A percentile compares a stretch with the other conserved stretches of the same genome.
Conservation (phyloP, 2,888 invertebrate genomes). For the Reticulitermes lucifugus region DNA sequence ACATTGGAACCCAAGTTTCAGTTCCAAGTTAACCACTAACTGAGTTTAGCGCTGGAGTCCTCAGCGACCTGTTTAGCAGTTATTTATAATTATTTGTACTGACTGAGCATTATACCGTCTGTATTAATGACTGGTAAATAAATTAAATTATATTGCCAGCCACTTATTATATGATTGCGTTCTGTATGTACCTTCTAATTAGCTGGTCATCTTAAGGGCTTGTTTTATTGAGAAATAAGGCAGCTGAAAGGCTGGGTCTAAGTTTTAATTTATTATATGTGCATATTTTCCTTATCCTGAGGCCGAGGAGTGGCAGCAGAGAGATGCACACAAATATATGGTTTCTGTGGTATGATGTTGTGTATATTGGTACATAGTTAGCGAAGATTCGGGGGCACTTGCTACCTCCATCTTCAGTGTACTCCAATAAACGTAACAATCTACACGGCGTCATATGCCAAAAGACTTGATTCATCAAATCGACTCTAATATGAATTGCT, state of each 20-base stretch:
- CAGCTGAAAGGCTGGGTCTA: neutral
- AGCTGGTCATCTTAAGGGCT: constrained; percentile 39
- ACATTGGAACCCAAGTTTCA: neutral
- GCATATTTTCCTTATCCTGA: neutral
- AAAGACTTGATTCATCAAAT: no score
- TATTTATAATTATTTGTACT: constrained; percentile 33
- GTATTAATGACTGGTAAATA: constrained; percentile 41
- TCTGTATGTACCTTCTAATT: constrained; percentile 35
- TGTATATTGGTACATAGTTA: no score
- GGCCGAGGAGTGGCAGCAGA: neutral
- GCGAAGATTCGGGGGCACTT: no score
- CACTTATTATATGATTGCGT: constrained; percentile 35
- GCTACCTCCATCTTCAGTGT: no score
- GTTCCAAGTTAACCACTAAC: neutral
- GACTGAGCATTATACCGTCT: neutral
- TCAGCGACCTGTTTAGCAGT: constrained; percentile 8
- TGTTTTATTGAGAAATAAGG: constrained; percentile 42
- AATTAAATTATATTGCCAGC: constrained; percentile 39
- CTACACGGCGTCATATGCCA: no score
- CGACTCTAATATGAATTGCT: no score
- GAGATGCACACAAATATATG: neutral
- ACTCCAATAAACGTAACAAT: no score
- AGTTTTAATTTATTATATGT: constrained; percentile 25
- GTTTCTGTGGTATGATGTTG: no score
- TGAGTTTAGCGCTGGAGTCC: neutral